Evolutionary conservation across 2,888 invertebrate species (phyloP).

Genomic region (Campoplex capitator): DNA sequence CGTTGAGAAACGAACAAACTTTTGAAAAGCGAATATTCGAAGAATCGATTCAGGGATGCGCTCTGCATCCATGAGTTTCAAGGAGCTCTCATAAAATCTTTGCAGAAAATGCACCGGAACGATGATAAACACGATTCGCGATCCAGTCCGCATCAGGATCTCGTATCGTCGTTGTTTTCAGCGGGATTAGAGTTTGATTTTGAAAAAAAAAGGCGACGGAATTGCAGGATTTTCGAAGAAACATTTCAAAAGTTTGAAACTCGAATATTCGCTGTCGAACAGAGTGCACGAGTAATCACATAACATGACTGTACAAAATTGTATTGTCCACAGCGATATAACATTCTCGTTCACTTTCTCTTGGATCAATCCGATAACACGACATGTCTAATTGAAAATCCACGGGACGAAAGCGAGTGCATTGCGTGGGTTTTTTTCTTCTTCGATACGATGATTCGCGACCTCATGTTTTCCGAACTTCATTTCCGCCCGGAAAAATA

Average conservation of each 20-base stretch:
- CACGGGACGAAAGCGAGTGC: slow-evolving; percentile 2
- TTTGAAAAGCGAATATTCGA: too few species aligned
- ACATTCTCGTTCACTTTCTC: slow-evolving; percentile 37
- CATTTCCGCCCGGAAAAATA: slow-evolving; percentile 22
- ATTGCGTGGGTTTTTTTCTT: background rate
- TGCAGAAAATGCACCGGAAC: too few species aligned
- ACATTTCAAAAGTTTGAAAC: background rate
- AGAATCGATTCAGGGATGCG: too few species aligned
- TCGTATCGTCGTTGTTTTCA: background rate
- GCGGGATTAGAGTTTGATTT: background rate
- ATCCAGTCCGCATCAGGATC: too few species aligned
- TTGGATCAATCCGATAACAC: slow-evolving; percentile 13
- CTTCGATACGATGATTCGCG: slow-evolving; percentile 2
- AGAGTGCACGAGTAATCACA: background rate
- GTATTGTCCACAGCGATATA: background rate
- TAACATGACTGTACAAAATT: slow-evolving; percentile 1
- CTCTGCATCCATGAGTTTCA: background rate
- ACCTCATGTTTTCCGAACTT: slow-evolving; percentile 21
- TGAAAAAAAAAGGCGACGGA: too few species aligned
- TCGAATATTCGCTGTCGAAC: background rate
- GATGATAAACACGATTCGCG: too few species aligned
- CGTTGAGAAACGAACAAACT: too few species aligned
- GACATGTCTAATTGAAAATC: slow-evolving; percentile 23
- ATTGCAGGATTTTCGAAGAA: background rate
- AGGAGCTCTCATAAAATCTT: background rate